phyloP scores from a whole-genome alignment of 2,113 vertebrate species.

The Prolemur simus region DNA sequence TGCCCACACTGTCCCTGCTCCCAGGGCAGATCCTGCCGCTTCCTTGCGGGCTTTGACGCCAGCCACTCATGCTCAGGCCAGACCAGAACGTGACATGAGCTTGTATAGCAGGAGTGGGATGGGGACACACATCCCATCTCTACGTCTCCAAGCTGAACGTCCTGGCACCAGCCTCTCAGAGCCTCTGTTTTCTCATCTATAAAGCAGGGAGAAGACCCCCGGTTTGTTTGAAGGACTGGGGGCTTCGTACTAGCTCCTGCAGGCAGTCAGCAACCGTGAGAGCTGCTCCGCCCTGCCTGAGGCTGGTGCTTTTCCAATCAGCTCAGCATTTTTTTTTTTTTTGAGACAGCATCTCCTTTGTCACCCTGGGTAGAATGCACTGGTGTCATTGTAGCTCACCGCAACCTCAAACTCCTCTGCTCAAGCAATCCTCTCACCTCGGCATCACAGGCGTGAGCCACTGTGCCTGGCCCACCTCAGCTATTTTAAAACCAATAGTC shows the following conservation, averaged over 20 bases:
- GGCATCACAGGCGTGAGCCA: no score
- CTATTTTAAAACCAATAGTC: background rate
- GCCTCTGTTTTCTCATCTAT: background rate
- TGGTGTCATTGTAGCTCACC: no score
- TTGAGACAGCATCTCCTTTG: no score
- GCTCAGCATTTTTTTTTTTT: background rate
- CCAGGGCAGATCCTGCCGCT: background rate
- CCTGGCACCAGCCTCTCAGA: background rate
- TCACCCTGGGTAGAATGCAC: no score
- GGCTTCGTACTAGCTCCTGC: background rate
- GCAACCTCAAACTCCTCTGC: no score
- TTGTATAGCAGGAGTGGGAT: accelerated
- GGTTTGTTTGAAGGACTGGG: background rate
- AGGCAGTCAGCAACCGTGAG: accelerated
- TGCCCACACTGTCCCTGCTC: background rate
- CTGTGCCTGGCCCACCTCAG: accelerated
- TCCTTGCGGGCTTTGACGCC: accelerated
- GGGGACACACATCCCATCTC: accelerated
- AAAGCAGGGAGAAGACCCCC: background rate
- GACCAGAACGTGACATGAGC: accelerated
- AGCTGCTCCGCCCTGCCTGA: background rate
- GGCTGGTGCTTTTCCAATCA: accelerated
- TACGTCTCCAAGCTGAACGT: accelerated
- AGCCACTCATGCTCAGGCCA: accelerated
- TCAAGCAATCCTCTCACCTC: no score